Evolutionary conservation across 2,113 vertebrate genomes (phyloP).

Genomic region (Brachypteracias leptosomus): DNA sequence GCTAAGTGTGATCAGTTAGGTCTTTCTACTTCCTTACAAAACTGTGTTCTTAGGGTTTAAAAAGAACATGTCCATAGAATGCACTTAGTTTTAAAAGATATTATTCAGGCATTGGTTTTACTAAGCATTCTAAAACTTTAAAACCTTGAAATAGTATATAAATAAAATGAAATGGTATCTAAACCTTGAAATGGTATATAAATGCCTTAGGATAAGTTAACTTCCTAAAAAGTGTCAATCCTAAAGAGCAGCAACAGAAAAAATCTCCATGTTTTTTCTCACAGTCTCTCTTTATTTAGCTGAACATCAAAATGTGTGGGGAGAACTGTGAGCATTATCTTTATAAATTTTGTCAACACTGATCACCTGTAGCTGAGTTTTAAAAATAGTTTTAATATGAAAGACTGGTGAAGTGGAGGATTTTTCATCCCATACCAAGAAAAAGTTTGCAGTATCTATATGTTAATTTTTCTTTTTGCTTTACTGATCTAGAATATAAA

Average conservation of each 20-base stretch:
- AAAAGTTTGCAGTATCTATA: not conserved
- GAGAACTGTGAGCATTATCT: not conserved
- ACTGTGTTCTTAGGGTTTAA: not conserved
- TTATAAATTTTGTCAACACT: not conserved
- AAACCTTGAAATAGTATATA: not conserved
- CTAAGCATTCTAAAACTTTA: too few species aligned
- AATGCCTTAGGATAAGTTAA: not conserved
- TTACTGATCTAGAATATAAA: not conserved
- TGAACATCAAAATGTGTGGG: not conserved
- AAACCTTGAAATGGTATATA: not conserved
- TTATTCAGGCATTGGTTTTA: not conserved
- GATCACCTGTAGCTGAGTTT: not conserved
- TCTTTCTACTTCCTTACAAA: not conserved
- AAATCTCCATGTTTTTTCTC: not conserved
- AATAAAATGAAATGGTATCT: too few species aligned
- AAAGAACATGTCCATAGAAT: not conserved
- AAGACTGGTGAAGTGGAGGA: not conserved
- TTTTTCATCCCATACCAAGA: not conserved
- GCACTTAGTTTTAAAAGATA: not conserved
- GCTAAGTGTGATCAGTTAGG: not conserved
- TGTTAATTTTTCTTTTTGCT: not conserved
- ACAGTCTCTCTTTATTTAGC: not conserved
- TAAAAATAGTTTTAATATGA: not conserved
- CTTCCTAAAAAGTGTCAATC: not conserved
- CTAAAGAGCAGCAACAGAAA: not conserved